phyloP scores from a whole-genome alignment of 2,888 invertebrate genomes.

The Eupithecia subumbrata region DNA sequence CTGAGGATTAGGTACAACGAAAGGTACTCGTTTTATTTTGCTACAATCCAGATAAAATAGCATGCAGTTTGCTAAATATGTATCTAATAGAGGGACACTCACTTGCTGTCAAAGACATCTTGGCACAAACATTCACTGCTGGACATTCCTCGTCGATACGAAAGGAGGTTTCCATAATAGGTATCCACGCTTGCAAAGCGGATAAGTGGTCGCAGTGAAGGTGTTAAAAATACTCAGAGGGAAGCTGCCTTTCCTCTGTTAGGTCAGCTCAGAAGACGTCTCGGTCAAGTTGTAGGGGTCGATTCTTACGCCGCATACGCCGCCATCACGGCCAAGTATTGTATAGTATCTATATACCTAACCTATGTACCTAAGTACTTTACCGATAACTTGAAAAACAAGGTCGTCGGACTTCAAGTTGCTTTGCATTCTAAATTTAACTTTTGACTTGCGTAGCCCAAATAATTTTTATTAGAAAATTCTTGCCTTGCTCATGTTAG shows the following conservation, averaged over 20 bases:
- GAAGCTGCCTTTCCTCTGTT: not conserved
- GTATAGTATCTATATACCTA: no score
- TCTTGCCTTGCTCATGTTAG: not conserved
- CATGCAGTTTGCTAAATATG: not conserved
- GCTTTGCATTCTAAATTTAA: no score
- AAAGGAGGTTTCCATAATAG: not conserved
- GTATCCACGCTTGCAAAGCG: not conserved
- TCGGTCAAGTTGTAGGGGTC: not conserved
- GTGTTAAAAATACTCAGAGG: no score
- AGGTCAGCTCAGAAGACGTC: not conserved
- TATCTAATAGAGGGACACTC: no score
- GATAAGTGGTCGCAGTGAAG: not conserved
- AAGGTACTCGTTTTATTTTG: not conserved
- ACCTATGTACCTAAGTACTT: not conserved
- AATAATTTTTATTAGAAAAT: not conserved
- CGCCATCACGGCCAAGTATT: not conserved
- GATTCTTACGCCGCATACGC: not conserved
- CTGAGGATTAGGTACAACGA: not conserved
- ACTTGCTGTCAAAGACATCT: no score
- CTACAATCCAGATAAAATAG: no score
- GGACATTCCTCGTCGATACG: not conserved
- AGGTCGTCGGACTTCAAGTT: not conserved
- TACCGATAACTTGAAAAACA: not conserved
- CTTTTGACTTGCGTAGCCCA: no score
- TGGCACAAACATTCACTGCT: not conserved